Evolutionary conservation across 92 coral and sea anemone genomes (phyloP), one percentile per base, ranked within the genome.

Genomic region (Hydrozoanthus gracilis): DNA sequence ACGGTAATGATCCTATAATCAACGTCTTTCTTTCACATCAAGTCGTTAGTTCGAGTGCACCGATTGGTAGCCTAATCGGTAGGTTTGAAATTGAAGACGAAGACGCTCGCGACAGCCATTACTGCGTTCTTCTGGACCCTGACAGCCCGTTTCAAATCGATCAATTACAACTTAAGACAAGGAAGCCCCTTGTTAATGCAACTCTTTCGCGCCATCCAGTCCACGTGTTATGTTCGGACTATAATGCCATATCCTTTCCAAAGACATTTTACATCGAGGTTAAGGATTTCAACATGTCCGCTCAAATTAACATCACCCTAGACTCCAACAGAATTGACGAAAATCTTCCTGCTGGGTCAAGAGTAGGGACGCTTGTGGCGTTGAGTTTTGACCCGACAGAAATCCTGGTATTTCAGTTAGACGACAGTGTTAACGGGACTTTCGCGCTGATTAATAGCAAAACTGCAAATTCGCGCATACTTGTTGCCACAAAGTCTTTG

Each of bases 341-440:
- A 78, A 92, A 92, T 52, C 77, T 73, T 73, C 93, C 91, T 39
- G 76, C 91, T 47, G 95, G 95, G 58, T 87, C 87, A 18, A 49
- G 78, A 49, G 91, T 92, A 0, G 95, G 95, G 72, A 90, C 70
- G 61, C 89, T 90, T 46, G 39, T 83, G 70, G 95, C 95, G 15
- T 13, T 52, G 80, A 78, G 88, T 4, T 88, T 65, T 45, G 82
- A 87, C 68, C 86, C 91, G 9, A 66, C 90, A 44, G 91, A 92
- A 58, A 69, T 88, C 8, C 66, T 90, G 18, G 71, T 86, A 52
- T 74, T 92, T 64, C 82, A 87, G 80, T 54, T 92, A 7, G 95
- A 92, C 45, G 93, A 87, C 67, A 90, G 92, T 35, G 89, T 68
- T 46, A 91, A 92, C 17, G 94, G 94, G 17, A 92, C 94, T 47